Evolutionary conservation across 2,113 vertebrate species (phyloP).

Genomic region (Eretmochelys imbricata): DNA sequence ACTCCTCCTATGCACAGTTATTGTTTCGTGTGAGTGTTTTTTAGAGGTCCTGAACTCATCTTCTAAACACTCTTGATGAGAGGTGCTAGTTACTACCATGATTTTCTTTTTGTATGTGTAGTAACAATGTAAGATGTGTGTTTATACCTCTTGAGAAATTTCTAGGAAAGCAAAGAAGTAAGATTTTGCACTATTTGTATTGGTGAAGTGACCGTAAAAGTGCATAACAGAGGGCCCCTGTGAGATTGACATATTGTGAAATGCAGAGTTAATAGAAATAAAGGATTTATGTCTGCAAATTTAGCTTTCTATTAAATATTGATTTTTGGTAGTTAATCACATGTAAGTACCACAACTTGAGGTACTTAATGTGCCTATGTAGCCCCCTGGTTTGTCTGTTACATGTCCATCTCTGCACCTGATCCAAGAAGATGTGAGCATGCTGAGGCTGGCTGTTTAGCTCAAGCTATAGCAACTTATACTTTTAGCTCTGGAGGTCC

Average conservation of each 20-base stretch:
- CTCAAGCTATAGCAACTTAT: background rate
- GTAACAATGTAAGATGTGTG: background rate
- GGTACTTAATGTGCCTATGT: background rate
- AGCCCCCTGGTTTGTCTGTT: background rate
- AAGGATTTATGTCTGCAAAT: background rate
- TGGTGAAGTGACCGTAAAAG: background rate
- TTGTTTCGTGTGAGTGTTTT: background rate
- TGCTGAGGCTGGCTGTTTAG: background rate
- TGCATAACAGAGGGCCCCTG: background rate
- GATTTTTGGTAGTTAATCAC: too few relatives aligned
- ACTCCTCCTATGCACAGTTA: background rate
- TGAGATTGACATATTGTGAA: background rate
- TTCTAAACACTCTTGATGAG: background rate
- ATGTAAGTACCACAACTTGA: background rate
- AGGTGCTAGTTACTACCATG: background rate
- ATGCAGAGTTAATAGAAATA: background rate
- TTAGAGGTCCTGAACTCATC: background rate
- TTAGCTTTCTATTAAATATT: background rate
- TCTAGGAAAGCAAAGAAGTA: background rate
- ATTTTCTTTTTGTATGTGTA: background rate
- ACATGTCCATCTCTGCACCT: background rate
- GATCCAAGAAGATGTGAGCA: background rate
- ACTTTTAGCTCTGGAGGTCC: background rate
- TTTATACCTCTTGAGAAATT: background rate
- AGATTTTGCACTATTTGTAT: fast-evolving